Conservation (phyloP, 2,888 invertebrate genomes). For the Pollenia griseotomentosa region DNA sequence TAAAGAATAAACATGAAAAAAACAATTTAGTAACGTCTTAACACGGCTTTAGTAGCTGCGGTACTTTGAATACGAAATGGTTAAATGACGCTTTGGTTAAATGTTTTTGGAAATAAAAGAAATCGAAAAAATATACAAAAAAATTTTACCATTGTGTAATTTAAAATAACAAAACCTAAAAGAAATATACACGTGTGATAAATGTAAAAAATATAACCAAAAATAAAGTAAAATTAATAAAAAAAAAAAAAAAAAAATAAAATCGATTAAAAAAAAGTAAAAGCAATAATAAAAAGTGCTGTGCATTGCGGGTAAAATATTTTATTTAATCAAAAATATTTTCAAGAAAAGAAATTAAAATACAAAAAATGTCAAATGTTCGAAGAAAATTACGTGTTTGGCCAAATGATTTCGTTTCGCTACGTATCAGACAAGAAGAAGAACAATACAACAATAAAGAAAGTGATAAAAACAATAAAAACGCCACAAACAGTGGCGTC, state of each 20-base stretch:
- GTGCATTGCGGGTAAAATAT: conserved; percentile 28
- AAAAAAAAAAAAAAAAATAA: conserved; percentile 12
- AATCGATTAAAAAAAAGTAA: conserved; percentile 13
- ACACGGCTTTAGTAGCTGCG: conserved; percentile 69
- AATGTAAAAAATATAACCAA: conserved; percentile 39
- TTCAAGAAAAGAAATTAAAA: conserved; percentile 41
- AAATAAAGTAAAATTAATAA: conserved; percentile 24
- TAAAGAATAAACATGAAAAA: conserved; percentile 54
- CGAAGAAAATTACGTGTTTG: conserved; percentile 69
- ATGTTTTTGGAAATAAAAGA: conserved; percentile 46
- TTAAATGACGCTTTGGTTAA: conserved; percentile 57
- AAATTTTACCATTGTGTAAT: conserved; percentile 64
- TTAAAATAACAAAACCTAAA: conserved; percentile 43
- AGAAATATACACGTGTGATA: conserved; percentile 48
- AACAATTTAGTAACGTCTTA: conserved; percentile 63
- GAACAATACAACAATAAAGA: conserved; percentile 47
- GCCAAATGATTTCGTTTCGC: conserved; percentile 69
- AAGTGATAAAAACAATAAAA: conserved; percentile 51
- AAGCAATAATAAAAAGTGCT: conserved; percentile 17
- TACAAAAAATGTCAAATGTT: conserved; percentile 69
- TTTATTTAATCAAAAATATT: conserved; percentile 25
- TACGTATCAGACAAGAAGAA: conserved; percentile 62
- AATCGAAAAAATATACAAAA: conserved; percentile 27
- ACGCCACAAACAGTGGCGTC: conserved; percentile 15
- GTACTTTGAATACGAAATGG: conserved; percentile 66